Evolutionary conservation across 2,797 vertebrate species (phyloP), one percentile per base, ranked within the genome.

Genomic region (Ctenochaetus hawaiiensis): DNA sequence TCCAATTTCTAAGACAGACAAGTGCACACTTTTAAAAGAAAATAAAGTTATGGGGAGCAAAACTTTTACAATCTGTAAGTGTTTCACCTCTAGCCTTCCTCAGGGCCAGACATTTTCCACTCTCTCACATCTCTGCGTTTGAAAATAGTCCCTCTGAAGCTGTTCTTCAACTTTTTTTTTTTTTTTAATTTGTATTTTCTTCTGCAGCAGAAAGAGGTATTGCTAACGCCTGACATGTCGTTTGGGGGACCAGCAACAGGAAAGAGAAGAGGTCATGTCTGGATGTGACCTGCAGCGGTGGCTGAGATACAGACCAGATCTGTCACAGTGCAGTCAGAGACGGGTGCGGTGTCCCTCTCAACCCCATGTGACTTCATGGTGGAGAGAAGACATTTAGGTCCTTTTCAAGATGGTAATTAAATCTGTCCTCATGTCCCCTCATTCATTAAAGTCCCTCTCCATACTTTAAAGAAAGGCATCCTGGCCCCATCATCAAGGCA

Each of bases 241-340:
- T 87, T 90, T 74, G 58, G 57, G 73, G 83, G 83, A 77, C 64
- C 74, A 59, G 87, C 84, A 81, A 83, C 85, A 89, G 92, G 90
- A 94, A 93, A 86, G 67, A 82, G 77, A 86, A 44, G 72, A 84
- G 90, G 86, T 89, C 88, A 89, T 23, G 68, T 91, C 90, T 89
- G 85, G 65, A 80, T 87, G 58, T 92, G 91, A 93, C 90, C 89
- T 86, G 75, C 51, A 39, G 72, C 59, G 58, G 84, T 67, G 58
- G 52, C 84, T 92, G 94, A 94, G 89, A 90, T 66, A 89, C 62
- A 90, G 65, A 90, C 82, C 93, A 94, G 94, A 89, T 80, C 85
- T 77, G 26, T 74, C 66, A 52, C 74, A 66, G 67, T 71, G 78
- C 56, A 71, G 76, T 75, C 45, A 54, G 23, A 59, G 75, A 72